Evolutionary conservation across 2,113 vertebrate genomes (phyloP).

Genomic region (Gracilinanus agilis): DNA sequence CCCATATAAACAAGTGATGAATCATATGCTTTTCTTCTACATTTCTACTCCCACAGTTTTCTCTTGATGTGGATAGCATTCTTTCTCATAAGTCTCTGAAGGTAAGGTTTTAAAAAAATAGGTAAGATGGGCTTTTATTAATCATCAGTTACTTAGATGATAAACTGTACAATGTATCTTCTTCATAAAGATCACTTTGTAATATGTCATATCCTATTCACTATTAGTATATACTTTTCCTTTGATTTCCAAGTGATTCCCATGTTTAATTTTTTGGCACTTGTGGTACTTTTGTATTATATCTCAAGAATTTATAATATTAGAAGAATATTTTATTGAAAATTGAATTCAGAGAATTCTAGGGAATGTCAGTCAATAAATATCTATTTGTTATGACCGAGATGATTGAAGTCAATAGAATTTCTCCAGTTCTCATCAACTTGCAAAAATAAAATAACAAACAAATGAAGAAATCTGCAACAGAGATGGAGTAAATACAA

Average conservation of each 20-base stretch:
- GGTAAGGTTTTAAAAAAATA: no score
- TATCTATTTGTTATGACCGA: neutral
- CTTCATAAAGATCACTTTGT: neutral
- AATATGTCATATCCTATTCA: neutral
- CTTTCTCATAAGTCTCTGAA: no score
- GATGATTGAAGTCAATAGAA: neutral
- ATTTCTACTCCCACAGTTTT: no score
- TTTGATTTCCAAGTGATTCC: neutral
- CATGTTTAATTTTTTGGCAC: neutral
- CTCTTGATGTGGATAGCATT: no score
- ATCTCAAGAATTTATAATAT: neutral
- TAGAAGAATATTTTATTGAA: no score
- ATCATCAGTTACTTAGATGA: neutral
- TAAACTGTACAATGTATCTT: neutral
- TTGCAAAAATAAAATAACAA: neutral
- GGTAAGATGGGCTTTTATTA: neutral
- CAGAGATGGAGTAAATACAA: neutral
- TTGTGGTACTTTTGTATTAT: no score
- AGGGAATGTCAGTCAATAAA: neutral
- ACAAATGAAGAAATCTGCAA: neutral
- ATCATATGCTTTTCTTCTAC: no score
- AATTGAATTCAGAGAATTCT: neutral
- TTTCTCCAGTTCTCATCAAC: neutral
- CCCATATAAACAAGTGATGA: no score
- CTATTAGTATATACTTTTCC: neutral